phyloP scores from a whole-genome alignment of 2,888 invertebrate genomes.

The Suillia variegata region DNA sequence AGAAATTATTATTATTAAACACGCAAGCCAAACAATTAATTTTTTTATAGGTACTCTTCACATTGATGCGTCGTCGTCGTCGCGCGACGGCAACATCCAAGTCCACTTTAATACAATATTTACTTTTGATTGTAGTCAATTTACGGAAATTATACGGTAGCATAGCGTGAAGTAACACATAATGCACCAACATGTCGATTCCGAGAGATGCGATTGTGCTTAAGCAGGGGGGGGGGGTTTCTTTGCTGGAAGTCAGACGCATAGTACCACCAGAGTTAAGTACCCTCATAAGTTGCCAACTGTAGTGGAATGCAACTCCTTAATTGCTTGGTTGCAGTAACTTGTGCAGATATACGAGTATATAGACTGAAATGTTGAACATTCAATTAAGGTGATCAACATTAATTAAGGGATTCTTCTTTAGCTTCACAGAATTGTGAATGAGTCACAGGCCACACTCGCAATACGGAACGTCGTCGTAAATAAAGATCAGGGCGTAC shows the following conservation, averaged over 20 bases:
- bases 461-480: no score
- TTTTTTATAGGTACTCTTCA: constrained; percentile 1
- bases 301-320: constrained; percentile 34
- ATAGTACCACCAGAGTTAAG: constrained; percentile 4
- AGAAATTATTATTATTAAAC: constrained; percentile 38
- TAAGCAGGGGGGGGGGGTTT: not conserved
- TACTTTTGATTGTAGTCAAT: constrained; percentile 42
- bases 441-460: no score
- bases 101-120: constrained; percentile 42
- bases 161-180: constrained; percentile 35
- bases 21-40: constrained; percentile 34
- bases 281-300: constrained; percentile 48
- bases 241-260: no score
- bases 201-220: not conserved
- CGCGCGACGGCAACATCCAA: no score
- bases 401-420: constrained; percentile 46
- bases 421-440: no score
- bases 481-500: constrained; percentile 22
- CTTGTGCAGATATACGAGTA: not conserved
- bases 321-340: constrained; percentile 37
- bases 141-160: constrained; percentile 43
- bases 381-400: constrained; percentile 59
- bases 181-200: constrained; percentile 36
- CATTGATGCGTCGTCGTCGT: not conserved
- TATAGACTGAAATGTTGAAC: constrained; percentile 37